Base-by-base conservation (phyloP, 1,140 invertebrate genomes). In the Harlomillsia oculata region DNA sequence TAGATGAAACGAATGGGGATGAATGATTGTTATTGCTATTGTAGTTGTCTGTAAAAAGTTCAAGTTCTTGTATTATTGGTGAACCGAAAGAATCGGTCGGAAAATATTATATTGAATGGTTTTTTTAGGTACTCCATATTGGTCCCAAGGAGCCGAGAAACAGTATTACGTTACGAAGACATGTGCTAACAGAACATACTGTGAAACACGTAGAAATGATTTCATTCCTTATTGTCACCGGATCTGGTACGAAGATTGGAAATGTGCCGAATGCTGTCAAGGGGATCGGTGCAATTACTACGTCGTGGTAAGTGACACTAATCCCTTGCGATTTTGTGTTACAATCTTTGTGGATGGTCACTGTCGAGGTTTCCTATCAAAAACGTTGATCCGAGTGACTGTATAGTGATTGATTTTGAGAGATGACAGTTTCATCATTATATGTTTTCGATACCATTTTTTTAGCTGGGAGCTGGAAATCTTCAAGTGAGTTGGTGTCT, bases 221-320 rank as follows among this genome's bases (percentile, higher is more conserved):
- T 81, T 82, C 60, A 87, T 88, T 79, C 73, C 76, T 13, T 77
- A 80, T 59, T 98, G 94, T 70, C 90, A 90, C 18, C 81, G 94
- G 68, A 90, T 98, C 68, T 97, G 91, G 90, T 99, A 96, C 68
- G 82, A 92, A 68, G 94, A 98, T 74, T 98, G 94, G 95, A 82
- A 84, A 59, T 98, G 94, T 76, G 86, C 87, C 0, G 93, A 97
- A 72, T 99, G 94, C 72, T 99, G 94, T 72, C 83, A 85, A 68
- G 95, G 94, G 39, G 94, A 98, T 72, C 77, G 89, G 55, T 99
- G 94, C 72, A 98, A 97, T 72, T 97, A 92, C 72, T 98, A 86
- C 71, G 82, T 95, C 23, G 91, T 96, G 68, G 93, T 97, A 77
- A 89, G 87, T 82, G 54, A 51, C n/a, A n/a, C n/a, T 5, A 26